Evolutionary conservation across 2,888 invertebrate genomes (phyloP).

Genomic region (Drosophila prostipennis): DNA sequence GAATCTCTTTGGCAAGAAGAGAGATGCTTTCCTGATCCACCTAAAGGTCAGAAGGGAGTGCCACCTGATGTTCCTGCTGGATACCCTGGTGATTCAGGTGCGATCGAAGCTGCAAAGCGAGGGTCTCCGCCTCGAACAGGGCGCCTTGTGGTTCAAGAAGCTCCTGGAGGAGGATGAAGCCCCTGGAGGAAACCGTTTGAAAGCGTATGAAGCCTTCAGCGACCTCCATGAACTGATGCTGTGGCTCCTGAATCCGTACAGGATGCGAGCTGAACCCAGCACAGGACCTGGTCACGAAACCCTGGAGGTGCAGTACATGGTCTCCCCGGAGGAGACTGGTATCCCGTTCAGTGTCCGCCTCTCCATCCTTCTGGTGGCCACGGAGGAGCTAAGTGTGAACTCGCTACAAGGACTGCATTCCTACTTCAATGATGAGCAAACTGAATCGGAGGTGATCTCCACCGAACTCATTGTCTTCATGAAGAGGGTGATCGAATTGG

Average conservation of each 20-base stretch:
- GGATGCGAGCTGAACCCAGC: slow-evolving; percentile 20
- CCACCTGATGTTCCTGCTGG: slow-evolving; percentile 49
- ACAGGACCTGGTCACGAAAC: slow-evolving; percentile 39
- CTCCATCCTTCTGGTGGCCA: slow-evolving; percentile 44
- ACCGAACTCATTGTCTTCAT: slow-evolving; percentile 31
- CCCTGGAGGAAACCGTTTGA: slow-evolving; percentile 7
- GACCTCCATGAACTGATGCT: slow-evolving; percentile 26
- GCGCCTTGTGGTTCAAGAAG: slow-evolving; percentile 39
- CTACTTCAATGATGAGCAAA: slow-evolving; percentile 41
- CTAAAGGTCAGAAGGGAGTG: slow-evolving; percentile 41
- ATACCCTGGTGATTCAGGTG: slow-evolving; percentile 52
- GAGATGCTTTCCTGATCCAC: slow-evolving; percentile 50
- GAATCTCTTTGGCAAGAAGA: slow-evolving; percentile 43
- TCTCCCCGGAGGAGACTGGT: slow-evolving; percentile 4
- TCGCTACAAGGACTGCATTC: slow-evolving; percentile 31
- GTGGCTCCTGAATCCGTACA: slow-evolving; percentile 48
- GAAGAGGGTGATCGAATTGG: slow-evolving; percentile 13
- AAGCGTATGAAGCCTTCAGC: slow-evolving; percentile 29
- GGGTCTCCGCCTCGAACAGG: slow-evolving; percentile 19
- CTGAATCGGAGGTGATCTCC: slow-evolving; percentile 28
- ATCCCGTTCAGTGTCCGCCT: slow-evolving; percentile 37
- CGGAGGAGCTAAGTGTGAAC: slow-evolving; percentile 32
- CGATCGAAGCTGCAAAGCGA: slow-evolving; percentile 47
- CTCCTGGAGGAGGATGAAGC: slow-evolving; percentile 41
- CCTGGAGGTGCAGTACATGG: slow-evolving; percentile 38